Evolutionary conservation across 2,797 vertebrate species (phyloP), one percentile per base, ranked within the genome.

Genomic region (Labeo calbasu): DNA sequence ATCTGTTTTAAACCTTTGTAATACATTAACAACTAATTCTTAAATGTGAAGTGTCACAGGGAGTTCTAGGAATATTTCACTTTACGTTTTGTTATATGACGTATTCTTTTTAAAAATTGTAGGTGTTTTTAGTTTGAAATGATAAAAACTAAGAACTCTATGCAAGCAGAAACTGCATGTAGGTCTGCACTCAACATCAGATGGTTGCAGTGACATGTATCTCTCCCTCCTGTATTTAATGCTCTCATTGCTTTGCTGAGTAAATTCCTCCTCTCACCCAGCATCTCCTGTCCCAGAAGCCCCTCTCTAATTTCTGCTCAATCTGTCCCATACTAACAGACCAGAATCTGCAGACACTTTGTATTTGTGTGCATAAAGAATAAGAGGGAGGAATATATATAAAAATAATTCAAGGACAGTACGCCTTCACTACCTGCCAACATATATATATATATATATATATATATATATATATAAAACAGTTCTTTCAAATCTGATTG

Each of bases 221-320:
- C 76, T 77, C 57, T 43, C 12, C 43, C 69, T 43, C 43, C 5
- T 36, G 2, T 43, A 5, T 72, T 50, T 28, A 28, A 48, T 51
- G 19, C 43, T 53, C 46, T 53, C 23, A 36, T 23, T 66, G 23
- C 59, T 53, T 68, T 53, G 61, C 28, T 36, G 46, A 23, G 23
- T 68, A n/a, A 63, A 79, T 36, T 51, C 17, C 46, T 51, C 46
- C 61, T 79, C 12, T 51, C 5, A n/a, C 12, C 12, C 53, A 40
- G 2, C 46, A 21, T 66, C 61, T 51, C 77, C 6, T n/a, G 61
- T 79, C 46, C 61, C 61, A 79, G 77, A 66, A 21, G 48, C 25
- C 14, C 57, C 61, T 79, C 10, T 50, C 46, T 51, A 65, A 36
- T 79, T 66, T 79, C 77, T 79, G 43, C 43, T 28, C 57, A 79